Evolutionary conservation across 2,113 vertebrate genomes (phyloP).

Genomic region (Grallaria varia): DNA sequence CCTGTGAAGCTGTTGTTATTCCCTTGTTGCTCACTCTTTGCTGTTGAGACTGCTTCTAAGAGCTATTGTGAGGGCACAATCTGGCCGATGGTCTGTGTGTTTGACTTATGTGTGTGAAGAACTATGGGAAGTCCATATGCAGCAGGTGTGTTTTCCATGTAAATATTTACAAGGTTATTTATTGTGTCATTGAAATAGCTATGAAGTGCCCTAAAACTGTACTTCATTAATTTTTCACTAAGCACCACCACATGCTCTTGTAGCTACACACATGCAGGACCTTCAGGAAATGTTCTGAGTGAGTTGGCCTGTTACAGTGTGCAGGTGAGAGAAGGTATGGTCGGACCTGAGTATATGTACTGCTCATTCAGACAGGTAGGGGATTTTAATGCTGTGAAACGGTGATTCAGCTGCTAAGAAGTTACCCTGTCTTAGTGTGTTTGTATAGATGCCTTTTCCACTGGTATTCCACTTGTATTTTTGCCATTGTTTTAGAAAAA

Average conservation of each 20-base stretch:
- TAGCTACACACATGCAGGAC: neutral
- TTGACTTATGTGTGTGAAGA: neutral
- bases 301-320: neutral
- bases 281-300: neutral
- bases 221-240: neutral
- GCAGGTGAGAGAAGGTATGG: neutral
- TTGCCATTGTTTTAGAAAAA: slow-evolving; percentile 4
- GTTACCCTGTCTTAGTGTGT: neutral
- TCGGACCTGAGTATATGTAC: neutral
- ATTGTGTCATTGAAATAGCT: neutral
- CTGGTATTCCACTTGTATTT: neutral
- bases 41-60: neutral
- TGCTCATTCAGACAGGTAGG: neutral
- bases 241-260: neutral
- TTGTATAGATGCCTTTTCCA: neutral
- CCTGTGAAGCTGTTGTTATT: neutral
- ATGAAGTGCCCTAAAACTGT: neutral
- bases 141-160: neutral
- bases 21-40: neutral
- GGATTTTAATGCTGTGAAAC: neutral
- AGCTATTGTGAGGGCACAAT: neutral
- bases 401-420: neutral
- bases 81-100: fast-evolving
- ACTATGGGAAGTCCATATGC: neutral
- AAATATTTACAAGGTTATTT: neutral